Base-by-base conservation (phyloP, 2,888 invertebrate genomes). In the Lathronympha strigana region DNA sequence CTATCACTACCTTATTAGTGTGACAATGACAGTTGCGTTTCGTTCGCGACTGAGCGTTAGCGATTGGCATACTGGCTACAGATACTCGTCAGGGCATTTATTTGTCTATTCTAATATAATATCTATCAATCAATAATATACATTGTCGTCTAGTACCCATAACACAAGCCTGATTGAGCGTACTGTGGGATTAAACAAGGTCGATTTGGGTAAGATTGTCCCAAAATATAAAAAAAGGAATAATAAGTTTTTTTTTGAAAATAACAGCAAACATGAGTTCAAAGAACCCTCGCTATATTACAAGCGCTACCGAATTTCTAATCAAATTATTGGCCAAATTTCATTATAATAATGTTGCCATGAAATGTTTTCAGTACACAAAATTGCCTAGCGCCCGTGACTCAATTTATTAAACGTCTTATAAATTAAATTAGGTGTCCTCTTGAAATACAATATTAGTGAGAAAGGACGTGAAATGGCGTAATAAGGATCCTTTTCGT, bases 391-490 rank as follows among this genome's bases (percentile, higher is more conserved):
- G 31, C 19, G 43, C 5, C 19, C 19, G 25, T 31, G 31, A 57
- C 4, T 21, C 9, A 57, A 45, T 57, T 57, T 31, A 57, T 40
- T 6, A 57, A 21, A n/a, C 31, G n/a, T 57, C 57, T 21, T 57
- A 31, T n/a, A 45, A 45, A 57, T 57, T 45, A 31, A 45, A 57
- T 57, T 43, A 57, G 31, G 43, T 31, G 45, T 21, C 53, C 53
- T 23, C 31, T 43, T 43, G 43, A 55, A 55, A 43, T 43, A 55
- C 25, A 28, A 55, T 31, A 55, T 55, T 13, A 55, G 13, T 17
- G 23, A 45, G 57, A 43, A 25, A 28, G 13, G 55, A 57, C 43
- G n/a, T 19, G 4, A 57, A 57, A 57, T 19, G 43, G 43, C 25
- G 54, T 28, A 40, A 17, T 17, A 19, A 57, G 43, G 13, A 57